Evolutionary conservation across 2,113 vertebrate genomes (phyloP).

Genomic region (Gymnocephalus cernua): DNA sequence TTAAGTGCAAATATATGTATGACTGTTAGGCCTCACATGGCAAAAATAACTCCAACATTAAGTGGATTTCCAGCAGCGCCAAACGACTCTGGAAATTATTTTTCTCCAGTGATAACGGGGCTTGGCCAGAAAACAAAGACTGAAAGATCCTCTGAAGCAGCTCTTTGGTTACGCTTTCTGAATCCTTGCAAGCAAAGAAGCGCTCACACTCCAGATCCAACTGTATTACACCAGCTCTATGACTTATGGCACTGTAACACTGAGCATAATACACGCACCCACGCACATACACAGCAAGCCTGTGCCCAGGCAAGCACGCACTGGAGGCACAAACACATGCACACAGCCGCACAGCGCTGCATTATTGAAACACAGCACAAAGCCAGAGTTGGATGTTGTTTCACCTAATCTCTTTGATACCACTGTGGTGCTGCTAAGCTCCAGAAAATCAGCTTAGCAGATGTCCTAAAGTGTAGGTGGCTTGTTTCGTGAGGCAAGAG

Average conservation of each 20-base stretch:
- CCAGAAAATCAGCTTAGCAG: slow-evolving; percentile 86
- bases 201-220: slow-evolving; percentile 69
- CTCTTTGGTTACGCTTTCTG: slow-evolving; percentile 64
- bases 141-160: slow-evolving; percentile 61
- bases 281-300: slow-evolving; percentile 47
- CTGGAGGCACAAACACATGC: slow-evolving; percentile 57
- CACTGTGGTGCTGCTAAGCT: slow-evolving; percentile 83
- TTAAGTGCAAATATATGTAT: slow-evolving; percentile 21
- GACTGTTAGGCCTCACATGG: slow-evolving; percentile 13
- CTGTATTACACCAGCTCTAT: slow-evolving; percentile 76
- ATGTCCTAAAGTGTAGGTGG: slow-evolving; percentile 85
- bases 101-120: slow-evolving; percentile 68
- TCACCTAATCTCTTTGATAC: slow-evolving; percentile 85
- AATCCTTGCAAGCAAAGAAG: slow-evolving; percentile 61
- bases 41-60: slow-evolving; percentile 39
- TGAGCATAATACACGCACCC: slow-evolving; percentile 58
- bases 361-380: slow-evolving; percentile 76
- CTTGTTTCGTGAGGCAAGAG: slow-evolving; percentile 81
- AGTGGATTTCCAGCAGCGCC: slow-evolving; percentile 52
- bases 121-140: slow-evolving; percentile 73
- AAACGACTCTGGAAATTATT: slow-evolving; percentile 59
- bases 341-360: slow-evolving; percentile 50
- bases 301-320: slow-evolving; percentile 22
- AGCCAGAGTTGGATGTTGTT: slow-evolving; percentile 83
- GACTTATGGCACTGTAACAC: slow-evolving; percentile 77